A percentile compares a stretch with the other conserved stretches of the same genome.
Evolutionary conservation across 1,140 invertebrate species (phyloP).

Genomic region (Schlechtendalia chinensis): DNA sequence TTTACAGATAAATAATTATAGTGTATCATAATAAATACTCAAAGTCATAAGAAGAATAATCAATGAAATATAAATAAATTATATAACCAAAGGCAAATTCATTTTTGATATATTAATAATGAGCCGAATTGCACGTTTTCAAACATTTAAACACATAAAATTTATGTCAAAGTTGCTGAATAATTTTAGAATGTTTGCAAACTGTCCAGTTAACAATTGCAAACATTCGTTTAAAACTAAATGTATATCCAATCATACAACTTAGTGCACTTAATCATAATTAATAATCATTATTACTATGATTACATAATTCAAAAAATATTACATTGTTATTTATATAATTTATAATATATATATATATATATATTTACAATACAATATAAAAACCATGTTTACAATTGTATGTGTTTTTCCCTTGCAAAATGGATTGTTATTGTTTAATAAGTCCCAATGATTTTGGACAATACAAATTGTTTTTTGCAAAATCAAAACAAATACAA

Average conservation of each 20-base stretch:
- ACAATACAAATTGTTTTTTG: not conserved
- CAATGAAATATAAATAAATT: not conserved
- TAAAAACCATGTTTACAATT: constrained; percentile 31
- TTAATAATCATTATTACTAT: constrained; percentile 24
- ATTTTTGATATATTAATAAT: constrained; percentile 6
- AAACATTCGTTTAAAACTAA: not conserved
- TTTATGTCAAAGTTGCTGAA: not conserved
- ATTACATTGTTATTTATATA: constrained; percentile 32
- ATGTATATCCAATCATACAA: not conserved
- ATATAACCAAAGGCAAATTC: not conserved
- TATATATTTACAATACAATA: constrained; percentile 44
- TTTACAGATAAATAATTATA: constrained; percentile 18
- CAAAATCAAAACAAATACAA: constrained; percentile 32
- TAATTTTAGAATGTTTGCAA: constrained; percentile 30
- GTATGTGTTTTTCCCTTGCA: constrained; percentile 26
- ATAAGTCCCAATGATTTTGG: not conserved
- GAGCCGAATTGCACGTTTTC: not conserved
- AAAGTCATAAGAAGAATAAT: not conserved
- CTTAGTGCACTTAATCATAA: constrained; percentile 23
- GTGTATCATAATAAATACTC: constrained; percentile 13
- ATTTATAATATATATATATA: constrained; percentile 38
- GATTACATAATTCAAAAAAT: constrained; percentile 22
- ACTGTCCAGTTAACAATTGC: constrained; percentile 39
- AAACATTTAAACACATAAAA: not conserved
- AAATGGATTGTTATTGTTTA: not conserved